Evolutionary conservation across 2,888 invertebrate species (phyloP), one percentile per base, ranked within the genome.

Genomic region (Dolomedes plantarius): DNA sequence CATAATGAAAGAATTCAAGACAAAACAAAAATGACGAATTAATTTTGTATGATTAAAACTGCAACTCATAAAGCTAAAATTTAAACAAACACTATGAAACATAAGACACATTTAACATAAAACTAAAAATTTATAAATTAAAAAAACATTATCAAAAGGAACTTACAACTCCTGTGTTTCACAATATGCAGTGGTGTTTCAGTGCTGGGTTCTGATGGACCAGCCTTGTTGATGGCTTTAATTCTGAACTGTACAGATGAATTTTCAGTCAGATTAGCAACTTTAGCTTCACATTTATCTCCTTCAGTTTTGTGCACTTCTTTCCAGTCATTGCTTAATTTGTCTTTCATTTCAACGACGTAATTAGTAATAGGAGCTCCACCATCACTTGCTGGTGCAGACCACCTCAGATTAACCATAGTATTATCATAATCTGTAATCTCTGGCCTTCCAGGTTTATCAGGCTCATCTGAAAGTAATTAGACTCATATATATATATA

Each of bases 121-220:
- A n/a, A n/a, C n/a, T n/a, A n/a, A n/a, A n/a, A n/a, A n/a, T n/a
- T n/a, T n/a, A n/a, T n/a, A n/a, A n/a, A n/a, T n/a, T n/a, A n/a
- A n/a, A n/a, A n/a, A n/a, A n/a, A n/a, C n/a, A n/a, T n/a, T n/a
- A n/a, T n/a, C n/a, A n/a, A n/a, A n/a, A n/a, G n/a, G n/a, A n/a
- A 94, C 96, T 95, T 93, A 98, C 97, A 93, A 92, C 97, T 97
- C 92, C 93, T 96, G 90, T 98, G 97, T 91, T 98, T 98, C 93
- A 98, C 97, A 75, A 97, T 93, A 92, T 98, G 98, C 92, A 96
- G 96, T 90, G 96, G 96, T 0, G 98, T 98, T 11, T 98, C 96
- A 91, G 96, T 95, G 77, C 96, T 96, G 16, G 98, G 96, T 87
- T 94, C 94, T 89, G 96, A 95, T 3, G 94, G 93, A 23, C 98